Conservation (phyloP, 2,113 vertebrate genomes). For the Acinonyx jubatus region DNA sequence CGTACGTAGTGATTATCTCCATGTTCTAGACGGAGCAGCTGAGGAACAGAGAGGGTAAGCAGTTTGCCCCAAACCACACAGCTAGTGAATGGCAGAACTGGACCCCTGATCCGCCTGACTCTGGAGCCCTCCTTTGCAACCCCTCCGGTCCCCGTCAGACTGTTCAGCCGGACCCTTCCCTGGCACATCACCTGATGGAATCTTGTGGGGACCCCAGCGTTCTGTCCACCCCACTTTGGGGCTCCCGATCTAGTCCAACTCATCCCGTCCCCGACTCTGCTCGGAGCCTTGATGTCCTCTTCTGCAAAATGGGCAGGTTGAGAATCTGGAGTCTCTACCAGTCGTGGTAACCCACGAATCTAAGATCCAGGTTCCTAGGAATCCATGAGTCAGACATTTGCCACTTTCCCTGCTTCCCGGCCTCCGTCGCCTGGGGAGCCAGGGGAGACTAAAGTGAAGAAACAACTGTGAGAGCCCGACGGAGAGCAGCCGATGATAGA, state of each 20-base stretch:
- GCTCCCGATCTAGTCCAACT: neutral
- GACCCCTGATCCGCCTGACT: neutral
- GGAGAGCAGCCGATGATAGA: rapidly evolving
- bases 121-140: neutral
- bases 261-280: neutral
- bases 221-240: neutral
- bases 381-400: neutral
- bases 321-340: neutral
- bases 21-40: neutral
- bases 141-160: neutral
- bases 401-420: neutral
- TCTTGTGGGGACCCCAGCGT: neutral
- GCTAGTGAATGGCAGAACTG: neutral
- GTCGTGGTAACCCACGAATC: rapidly evolving
- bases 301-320: neutral
- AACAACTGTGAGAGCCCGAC: neutral
- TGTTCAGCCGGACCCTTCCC: neutral
- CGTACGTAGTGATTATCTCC: neutral
- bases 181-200: neutral
- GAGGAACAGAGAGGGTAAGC: neutral
- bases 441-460: neutral
- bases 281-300: neutral
- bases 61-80: neutral
- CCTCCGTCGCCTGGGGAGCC: neutral
- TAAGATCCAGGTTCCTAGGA: neutral